phyloP scores from a whole-genome alignment of 2,797 vertebrate genomes.

The Botia kubotai region DNA sequence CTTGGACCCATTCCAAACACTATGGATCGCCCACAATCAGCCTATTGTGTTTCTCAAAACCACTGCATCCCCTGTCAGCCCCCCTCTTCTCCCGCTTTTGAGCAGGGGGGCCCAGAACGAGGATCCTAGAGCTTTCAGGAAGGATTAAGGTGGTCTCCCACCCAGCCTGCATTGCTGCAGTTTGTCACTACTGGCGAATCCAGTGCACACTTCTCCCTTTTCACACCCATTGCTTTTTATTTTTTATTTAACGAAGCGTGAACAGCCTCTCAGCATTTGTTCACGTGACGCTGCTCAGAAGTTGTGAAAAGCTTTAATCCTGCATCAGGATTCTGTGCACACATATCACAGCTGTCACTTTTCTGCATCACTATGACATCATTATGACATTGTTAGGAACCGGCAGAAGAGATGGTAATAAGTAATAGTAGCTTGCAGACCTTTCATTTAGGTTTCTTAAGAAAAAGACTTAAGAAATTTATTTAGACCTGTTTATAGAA shows the following conservation, averaged over 20 bases:
- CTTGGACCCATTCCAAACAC: slow-evolving; percentile 25
- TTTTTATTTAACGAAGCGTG: not conserved
- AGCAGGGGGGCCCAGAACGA: slow-evolving; percentile 1
- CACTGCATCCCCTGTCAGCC: slow-evolving; percentile 10
- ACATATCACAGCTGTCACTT: slow-evolving; percentile 8
- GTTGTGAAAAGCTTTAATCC: not conserved
- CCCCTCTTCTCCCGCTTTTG: slow-evolving; percentile 12
- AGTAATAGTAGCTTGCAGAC: not conserved
- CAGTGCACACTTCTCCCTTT: slow-evolving; percentile 32
- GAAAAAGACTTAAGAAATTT: no score
- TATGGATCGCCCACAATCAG: slow-evolving; percentile 45
- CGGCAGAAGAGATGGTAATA: no score
- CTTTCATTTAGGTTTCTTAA: not conserved
- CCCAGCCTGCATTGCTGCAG: slow-evolving; percentile 32
- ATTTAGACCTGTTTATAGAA: not conserved
- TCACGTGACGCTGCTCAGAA: slow-evolving; percentile 13
- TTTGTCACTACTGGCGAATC: slow-evolving; percentile 26
- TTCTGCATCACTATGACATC: not conserved
- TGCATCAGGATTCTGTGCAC: slow-evolving; percentile 37
- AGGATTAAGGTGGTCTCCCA: slow-evolving; percentile 33
- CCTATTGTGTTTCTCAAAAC: slow-evolving; percentile 30
- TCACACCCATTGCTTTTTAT: not conserved
- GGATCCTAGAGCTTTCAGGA: slow-evolving; percentile 22
- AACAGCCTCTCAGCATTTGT: slow-evolving; percentile 42
- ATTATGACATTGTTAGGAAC: not conserved